Percentiles rank a stretch among this genome's conserved stretches.
Conservation (phyloP, 1,140 invertebrate genomes). For the Brachionus calyciflorus region DNA sequence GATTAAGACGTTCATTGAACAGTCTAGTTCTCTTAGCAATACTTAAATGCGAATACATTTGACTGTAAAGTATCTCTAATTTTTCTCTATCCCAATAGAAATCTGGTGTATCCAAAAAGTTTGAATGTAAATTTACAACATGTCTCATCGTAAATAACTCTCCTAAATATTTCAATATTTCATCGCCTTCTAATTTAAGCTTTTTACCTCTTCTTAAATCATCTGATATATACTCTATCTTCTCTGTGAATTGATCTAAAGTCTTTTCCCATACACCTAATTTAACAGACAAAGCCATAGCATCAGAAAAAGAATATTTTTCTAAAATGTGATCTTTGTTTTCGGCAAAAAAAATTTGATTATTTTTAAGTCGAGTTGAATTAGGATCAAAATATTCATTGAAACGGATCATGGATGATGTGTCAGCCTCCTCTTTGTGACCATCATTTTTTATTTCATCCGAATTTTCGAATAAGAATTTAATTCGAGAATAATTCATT, state of each 20-base stretch:
- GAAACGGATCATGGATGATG: conserved; percentile 47
- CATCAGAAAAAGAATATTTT: conserved; percentile 81
- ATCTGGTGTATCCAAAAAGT: conserved; percentile 87
- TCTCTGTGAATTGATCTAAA: conserved; percentile 34
- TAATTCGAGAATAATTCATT: conserved; percentile 36
- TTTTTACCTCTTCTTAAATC: conserved; percentile 71
- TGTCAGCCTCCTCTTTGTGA: conserved; percentile 51
- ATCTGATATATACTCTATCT: conserved; percentile 51
- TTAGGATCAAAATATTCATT: neutral
- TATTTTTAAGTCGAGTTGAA: neutral
- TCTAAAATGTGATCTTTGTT: conserved; percentile 62
- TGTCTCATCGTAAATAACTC: conserved; percentile 78
- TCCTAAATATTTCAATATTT: conserved; percentile 82
- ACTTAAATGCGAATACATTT: conserved; percentile 76
- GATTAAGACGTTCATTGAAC: conserved; percentile 87
- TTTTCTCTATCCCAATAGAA: conserved; percentile 93
- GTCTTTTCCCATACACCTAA: conserved; percentile 45
- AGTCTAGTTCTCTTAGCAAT: conserved; percentile 81
- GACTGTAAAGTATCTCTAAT: conserved; percentile 63
- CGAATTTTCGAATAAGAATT: conserved; percentile 50
- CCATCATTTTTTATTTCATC: conserved; percentile 54
- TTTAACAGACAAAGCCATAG: conserved; percentile 73
- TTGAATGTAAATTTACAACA: conserved; percentile 65
- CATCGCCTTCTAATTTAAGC: conserved; percentile 68
- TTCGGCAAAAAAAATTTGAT: conserved; percentile 36